Conservation (phyloP, 2,797 vertebrate genomes). For the Danio jaintianensis region DNA sequence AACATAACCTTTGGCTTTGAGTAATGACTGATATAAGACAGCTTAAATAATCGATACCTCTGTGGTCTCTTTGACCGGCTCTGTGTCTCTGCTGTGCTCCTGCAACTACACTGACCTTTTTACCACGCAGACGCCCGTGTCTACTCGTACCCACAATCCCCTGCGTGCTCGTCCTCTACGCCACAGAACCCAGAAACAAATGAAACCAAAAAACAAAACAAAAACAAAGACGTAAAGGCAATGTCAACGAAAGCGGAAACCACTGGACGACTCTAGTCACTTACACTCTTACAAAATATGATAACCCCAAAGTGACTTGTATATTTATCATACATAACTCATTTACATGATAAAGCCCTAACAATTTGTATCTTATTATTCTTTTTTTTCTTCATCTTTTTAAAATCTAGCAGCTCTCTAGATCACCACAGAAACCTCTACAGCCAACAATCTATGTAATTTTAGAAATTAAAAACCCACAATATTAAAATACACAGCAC, state of each 20-base stretch:
- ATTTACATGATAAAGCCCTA: slow-evolving; percentile 92
- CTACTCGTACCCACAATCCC: slow-evolving; percentile 65
- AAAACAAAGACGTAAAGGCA: slow-evolving; percentile 58
- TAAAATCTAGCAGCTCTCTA: slow-evolving; percentile 88
- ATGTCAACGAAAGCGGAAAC: slow-evolving; percentile 74
- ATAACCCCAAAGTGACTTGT: slow-evolving; percentile 84
- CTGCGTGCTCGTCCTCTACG: slow-evolving; percentile 46
- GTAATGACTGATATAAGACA: slow-evolving; percentile 84
- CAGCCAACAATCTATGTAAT: slow-evolving; percentile 92
- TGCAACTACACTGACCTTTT: slow-evolving; percentile 57
- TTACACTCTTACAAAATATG: slow-evolving; percentile 90
- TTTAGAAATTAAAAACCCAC: slow-evolving; percentile 97
- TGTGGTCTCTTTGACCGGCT: slow-evolving; percentile 75
- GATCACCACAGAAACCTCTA: slow-evolving; percentile 93
- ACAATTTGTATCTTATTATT: slow-evolving; percentile 80
- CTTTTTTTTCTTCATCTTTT: slow-evolving; percentile 69
- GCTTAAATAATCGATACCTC: slow-evolving; percentile 80
- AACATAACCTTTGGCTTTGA: slow-evolving; percentile 92
- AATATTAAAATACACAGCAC: slow-evolving; percentile 99
- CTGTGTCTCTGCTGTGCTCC: slow-evolving; percentile 56
- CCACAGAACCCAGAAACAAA: slow-evolving; percentile 41
- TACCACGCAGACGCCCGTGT: slow-evolving; percentile 67
- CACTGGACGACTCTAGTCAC: slow-evolving; percentile 86
- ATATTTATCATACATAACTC: slow-evolving; percentile 90
- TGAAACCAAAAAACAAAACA: slow-evolving; percentile 20